A percentile compares a stretch with the other conserved stretches of the same genome.
These are phyloP conservation scores for Hippocampus abdominalis DNA, from an alignment of 2,113 vertebrate genomes.

Conservation along the genomic window DNA sequence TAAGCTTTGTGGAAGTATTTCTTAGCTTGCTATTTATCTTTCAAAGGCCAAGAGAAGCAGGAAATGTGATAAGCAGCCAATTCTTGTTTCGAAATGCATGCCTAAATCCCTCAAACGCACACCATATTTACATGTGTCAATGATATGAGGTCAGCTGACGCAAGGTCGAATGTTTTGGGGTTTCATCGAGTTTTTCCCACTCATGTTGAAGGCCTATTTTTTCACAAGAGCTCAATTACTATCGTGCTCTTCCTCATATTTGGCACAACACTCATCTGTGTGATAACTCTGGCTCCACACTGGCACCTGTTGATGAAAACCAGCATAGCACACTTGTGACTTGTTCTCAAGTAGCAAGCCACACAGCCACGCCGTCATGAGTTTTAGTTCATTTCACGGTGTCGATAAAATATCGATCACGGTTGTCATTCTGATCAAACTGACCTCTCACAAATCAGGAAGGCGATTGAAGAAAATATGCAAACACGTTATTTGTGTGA, in stretches of 20 bases:
- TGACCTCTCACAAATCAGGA: background rate
- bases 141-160: conserved; percentile 42
- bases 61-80: too few species aligned
- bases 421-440: conserved; percentile 23
- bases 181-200: conserved; percentile 45
- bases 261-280: conserved; percentile 23
- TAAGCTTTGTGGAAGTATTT: conserved; percentile 4
- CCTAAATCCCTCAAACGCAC: background rate
- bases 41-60: too few species aligned
- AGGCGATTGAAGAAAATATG: background rate
- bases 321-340: conserved; percentile 45
- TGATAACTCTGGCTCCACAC: conserved; percentile 56
- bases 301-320: conserved; percentile 65
- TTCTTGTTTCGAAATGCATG: too few species aligned
- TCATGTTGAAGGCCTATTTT: conserved; percentile 35
- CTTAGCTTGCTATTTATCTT: conserved; percentile 22
- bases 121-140: conserved; percentile 36
- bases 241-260: conserved; percentile 36
- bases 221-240: conserved; percentile 40
- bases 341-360: background rate
- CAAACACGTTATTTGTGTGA: background rate
- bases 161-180: conserved; percentile 47
- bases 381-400: conserved; percentile 13
- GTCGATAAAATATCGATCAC: conserved; percentile 4
- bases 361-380: background rate